These are phyloP conservation scores for Callipepla californica DNA, from an alignment of 2,113 vertebrate species.

Conservation along the genomic window DNA sequence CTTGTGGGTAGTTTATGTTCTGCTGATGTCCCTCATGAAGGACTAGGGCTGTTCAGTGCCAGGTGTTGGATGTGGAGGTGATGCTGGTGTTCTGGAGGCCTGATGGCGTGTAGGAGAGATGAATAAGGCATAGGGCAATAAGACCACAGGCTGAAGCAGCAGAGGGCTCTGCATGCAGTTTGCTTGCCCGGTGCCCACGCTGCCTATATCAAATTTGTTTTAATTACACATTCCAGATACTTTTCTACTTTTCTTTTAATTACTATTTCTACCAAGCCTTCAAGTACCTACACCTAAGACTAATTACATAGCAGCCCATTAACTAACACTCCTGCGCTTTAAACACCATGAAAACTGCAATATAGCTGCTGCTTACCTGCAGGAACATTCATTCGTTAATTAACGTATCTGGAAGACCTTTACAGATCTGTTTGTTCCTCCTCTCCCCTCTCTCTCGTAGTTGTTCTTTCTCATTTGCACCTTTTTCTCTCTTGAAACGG, in stretches of 20 bases:
- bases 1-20: accelerated
- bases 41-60: neutral
- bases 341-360: neutral
- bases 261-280: neutral
- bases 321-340: neutral
- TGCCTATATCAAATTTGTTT: neutral
- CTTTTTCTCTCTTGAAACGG: neutral
- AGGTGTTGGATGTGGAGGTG: neutral
- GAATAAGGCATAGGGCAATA: neutral
- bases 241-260: slow-evolving; percentile 22
- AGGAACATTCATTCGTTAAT: neutral
- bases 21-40: neutral
- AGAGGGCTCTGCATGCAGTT: neutral
- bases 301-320: neutral
- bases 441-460: neutral
- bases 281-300: neutral
- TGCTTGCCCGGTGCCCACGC: neutral
- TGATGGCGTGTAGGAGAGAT: accelerated
- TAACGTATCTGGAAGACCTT: neutral
- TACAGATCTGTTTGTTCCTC: neutral
- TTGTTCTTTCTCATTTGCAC: neutral
- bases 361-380: neutral
- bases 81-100: too few species aligned
- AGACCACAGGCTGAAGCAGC: neutral
- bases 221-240: neutral